Conservation (phyloP, 2,888 invertebrate species). For the Phrixothrix hirtus region DNA sequence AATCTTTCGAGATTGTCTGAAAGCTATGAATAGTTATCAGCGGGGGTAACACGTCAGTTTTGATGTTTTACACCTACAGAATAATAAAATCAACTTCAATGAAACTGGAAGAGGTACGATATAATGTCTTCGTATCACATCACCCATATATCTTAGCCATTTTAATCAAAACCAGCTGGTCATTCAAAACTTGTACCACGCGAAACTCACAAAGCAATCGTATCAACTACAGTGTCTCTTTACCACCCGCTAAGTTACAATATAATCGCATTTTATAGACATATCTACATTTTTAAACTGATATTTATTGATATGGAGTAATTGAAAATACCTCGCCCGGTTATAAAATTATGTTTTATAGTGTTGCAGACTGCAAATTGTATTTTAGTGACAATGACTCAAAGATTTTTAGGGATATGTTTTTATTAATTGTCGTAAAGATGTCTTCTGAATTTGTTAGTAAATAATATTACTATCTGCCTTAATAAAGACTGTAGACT, state of each 20-base stretch:
- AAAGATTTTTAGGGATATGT: no score
- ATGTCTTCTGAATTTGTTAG: no score
- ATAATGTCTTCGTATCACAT: conserved; percentile 37
- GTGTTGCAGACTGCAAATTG: conserved; percentile 1
- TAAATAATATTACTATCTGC: no score
- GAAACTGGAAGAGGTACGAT: conserved; percentile 46
- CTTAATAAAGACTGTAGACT: no score
- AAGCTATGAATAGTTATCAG: conserved; percentile 38
- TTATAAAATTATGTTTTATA: conserved; percentile 36
- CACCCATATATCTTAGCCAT: conserved; percentile 25
- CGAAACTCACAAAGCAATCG: conserved; percentile 9
- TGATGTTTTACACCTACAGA: conserved; percentile 51
- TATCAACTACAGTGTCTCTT: conserved; percentile 26
- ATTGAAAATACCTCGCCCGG: conserved; percentile 36
- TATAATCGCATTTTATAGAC: conserved; percentile 26
- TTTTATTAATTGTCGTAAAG: no score
- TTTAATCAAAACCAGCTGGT: conserved; percentile 19
- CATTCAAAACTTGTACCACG: conserved; percentile 5
- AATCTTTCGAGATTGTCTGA: conserved; percentile 9
- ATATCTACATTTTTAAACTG: conserved; percentile 22
- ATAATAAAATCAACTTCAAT: conserved; percentile 51
- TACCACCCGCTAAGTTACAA: conserved; percentile 32
- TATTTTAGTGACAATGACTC: conserved; percentile 1
- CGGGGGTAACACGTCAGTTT: conserved; percentile 43
- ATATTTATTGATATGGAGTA: conserved; percentile 38